Conservation (phyloP, 1,140 invertebrate genomes). For the Drosophila athabasca region DNA sequence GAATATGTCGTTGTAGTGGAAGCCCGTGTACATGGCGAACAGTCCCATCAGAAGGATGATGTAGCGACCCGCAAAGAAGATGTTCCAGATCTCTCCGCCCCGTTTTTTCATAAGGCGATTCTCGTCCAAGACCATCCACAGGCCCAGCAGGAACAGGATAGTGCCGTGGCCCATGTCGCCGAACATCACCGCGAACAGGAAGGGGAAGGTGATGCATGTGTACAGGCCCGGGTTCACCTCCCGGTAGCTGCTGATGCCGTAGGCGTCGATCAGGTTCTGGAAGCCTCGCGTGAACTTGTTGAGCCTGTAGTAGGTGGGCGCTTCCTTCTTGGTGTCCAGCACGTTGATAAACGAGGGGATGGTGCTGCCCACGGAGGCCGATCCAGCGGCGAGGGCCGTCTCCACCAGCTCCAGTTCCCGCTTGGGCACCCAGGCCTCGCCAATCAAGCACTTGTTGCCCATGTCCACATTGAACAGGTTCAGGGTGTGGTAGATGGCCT, state of each 20-base stretch:
- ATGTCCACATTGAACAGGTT: constrained; percentile 95
- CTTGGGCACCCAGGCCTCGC: constrained; percentile 97
- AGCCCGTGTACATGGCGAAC: constrained; percentile 98
- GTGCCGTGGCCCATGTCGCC: constrained; percentile 90
- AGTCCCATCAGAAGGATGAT: constrained; percentile 98
- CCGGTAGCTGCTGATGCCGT: constrained; percentile 89
- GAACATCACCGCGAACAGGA: constrained; percentile 91
- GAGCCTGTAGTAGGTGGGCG: constrained; percentile 91
- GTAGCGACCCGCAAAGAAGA: constrained; percentile 98
- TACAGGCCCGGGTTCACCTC: constrained; percentile 91
- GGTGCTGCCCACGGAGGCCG: constrained; percentile 93
- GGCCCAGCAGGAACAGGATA: constrained; percentile 87
- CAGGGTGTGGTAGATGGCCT: constrained; percentile 94
- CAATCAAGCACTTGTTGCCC: constrained; percentile 96
- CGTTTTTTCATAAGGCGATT: constrained; percentile 87
- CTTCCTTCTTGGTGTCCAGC: constrained; percentile 88
- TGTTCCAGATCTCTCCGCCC: constrained; percentile 95
- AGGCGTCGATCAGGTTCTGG: constrained; percentile 93
- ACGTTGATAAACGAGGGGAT: constrained; percentile 96
- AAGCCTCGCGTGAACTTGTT: constrained; percentile 93
- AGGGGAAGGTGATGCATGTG: constrained; percentile 91
- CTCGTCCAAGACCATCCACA: constrained; percentile 89
- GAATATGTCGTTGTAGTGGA: constrained; percentile 99
- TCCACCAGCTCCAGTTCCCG: constrained; percentile 93
- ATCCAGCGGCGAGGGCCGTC: constrained; percentile 94